Base-by-base conservation (phyloP, 2,888 invertebrate species). In the Archips crataeganus region DNA sequence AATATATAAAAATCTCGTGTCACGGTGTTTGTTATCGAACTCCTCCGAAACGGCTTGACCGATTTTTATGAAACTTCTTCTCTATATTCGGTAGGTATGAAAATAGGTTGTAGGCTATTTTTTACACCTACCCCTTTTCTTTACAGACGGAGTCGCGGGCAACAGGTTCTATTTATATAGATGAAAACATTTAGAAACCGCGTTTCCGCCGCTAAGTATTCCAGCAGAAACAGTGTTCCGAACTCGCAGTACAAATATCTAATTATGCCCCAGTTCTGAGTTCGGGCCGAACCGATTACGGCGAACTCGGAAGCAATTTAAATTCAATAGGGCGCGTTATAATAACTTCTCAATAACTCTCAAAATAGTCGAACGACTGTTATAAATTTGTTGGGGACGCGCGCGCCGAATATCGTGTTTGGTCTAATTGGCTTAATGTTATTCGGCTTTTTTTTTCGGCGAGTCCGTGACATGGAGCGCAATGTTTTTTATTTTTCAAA, bases 301-400 rank as follows among this genome's bases (percentile, higher is more conserved):
- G 61, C 47, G n/a, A 68, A 60, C 63, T 45, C 59, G 68, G 68
- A 68, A 66, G 59, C 66, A 72, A 72, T 75, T 71, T 70, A 63
- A 69, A 70, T 75, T 72, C 75, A 76, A 76, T 70, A 71, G 75
- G 64, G 75, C 68, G 57, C 63, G 64, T 70, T 68, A 65, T 69
- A 74, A 72, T 74, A 74, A 74, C 72, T 75, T 66, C 45, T 72
- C 72, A 49, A 72, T 75, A 75, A 76, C 75, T 76, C 75, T 66
- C 60, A 71, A 76, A 76, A 63, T 71, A 73, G 62, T 71, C 69
- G 66, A 75, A 71, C 65, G 74, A 45, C 61, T 71, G 68, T 60
- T 70, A 62, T 47, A 67, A 45, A 45, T 72, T 57, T 59, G 36
- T 34, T 61, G 51, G 61, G 34, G 61, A 63, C 39, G 62, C 11